Conservation (phyloP, 2,888 invertebrate genomes). For the Esperia sulphurella region DNA sequence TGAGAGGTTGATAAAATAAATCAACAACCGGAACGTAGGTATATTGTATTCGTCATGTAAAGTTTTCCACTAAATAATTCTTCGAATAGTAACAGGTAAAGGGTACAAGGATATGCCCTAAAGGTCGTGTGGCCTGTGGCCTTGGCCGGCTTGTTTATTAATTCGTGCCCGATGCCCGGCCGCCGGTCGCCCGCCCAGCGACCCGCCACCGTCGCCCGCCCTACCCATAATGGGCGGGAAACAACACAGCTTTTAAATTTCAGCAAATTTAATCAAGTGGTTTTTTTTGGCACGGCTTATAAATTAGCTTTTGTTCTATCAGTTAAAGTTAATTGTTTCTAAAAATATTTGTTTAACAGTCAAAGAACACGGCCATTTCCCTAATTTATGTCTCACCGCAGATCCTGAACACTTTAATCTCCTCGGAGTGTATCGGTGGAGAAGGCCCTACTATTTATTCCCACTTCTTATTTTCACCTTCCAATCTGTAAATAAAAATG, state of each 20-base stretch:
- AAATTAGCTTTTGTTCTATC: neutral
- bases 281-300: constrained; percentile 35
- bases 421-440: constrained; percentile 66
- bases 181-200: constrained; percentile 29
- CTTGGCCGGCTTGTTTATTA: constrained; percentile 75
- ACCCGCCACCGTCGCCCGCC: constrained; percentile 51
- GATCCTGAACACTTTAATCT: constrained; percentile 74
- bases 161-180: constrained; percentile 62
- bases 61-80: constrained; percentile 6
- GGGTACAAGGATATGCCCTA: constrained; percentile 48
- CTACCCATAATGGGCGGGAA: constrained; percentile 67
- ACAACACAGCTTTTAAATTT: constrained; percentile 68
- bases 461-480: constrained; percentile 76
- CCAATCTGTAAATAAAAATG: constrained; percentile 58
- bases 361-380: constrained; percentile 43
- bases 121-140: constrained; percentile 57
- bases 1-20: neutral
- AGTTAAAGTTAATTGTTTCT: neutral
- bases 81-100: constrained; percentile 32
- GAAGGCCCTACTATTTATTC: constrained; percentile 69
- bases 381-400: constrained; percentile 60
- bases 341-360: constrained; percentile 18
- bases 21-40: neutral
- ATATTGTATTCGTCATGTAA: neutral
- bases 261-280: constrained; percentile 55